These are phyloP conservation scores for Petrophora chlorosata DNA, from an alignment of 2,888 invertebrate genomes.

Conservation along the genomic window DNA sequence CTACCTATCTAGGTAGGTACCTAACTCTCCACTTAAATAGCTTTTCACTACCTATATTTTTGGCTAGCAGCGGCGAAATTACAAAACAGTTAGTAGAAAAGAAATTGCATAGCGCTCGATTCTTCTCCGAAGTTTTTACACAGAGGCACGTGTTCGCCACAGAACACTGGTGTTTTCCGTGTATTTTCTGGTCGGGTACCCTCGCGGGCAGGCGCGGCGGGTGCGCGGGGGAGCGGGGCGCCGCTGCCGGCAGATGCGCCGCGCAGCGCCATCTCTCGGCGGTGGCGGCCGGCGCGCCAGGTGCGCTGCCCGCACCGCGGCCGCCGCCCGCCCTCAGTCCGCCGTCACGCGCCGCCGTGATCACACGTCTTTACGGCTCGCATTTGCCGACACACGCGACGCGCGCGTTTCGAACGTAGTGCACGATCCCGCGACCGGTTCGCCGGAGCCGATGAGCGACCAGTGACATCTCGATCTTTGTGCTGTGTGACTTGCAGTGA, in stretches of 20 bases:
- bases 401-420: conserved; percentile 82
- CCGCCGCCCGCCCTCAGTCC: conserved; percentile 80
- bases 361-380: conserved; percentile 65
- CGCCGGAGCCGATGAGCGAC: conserved; percentile 74
- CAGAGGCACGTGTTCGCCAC: conserved; percentile 75
- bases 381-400: conserved; percentile 69
- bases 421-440: conserved; percentile 78
- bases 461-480: conserved; percentile 77
- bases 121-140: conserved; percentile 68
- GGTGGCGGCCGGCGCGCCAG: conserved; percentile 60
- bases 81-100: conserved; percentile 38
- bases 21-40: background rate
- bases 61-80: background rate
- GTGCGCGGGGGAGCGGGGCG: conserved; percentile 49
- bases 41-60: background rate
- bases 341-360: conserved; percentile 78
- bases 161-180: conserved; percentile 75
- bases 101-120: conserved; percentile 57
- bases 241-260: conserved; percentile 75
- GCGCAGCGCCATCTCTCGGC: conserved; percentile 80
- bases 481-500: conserved; percentile 81
- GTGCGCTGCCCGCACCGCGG: conserved; percentile 75
- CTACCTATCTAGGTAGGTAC: conserved; percentile 12
- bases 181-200: conserved; percentile 75
- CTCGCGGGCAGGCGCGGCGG: conserved; percentile 44